These are phyloP conservation scores for Pseudoatta argentina DNA, from an alignment of 1,140 invertebrate species.

Conservation along the genomic window DNA sequence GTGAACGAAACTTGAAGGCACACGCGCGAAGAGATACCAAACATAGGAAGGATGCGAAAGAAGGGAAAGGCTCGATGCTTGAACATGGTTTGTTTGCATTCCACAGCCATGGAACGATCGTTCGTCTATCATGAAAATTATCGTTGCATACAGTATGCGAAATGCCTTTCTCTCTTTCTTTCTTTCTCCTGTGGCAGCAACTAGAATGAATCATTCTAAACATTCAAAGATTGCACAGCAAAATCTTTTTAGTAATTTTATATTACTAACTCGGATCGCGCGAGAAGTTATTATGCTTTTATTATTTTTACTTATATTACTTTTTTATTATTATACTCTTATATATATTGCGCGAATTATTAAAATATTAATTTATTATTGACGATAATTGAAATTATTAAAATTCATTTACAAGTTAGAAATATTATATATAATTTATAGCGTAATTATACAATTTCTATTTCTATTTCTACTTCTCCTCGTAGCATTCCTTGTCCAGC, in stretches of 20 bases:
- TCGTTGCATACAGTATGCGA: slow-evolving; percentile 55
- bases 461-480: neutral
- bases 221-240: neutral
- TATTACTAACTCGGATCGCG: neutral
- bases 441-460: neutral
- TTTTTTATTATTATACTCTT: too few relatives aligned
- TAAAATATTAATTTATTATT: slow-evolving; percentile 1
- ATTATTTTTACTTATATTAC: neutral
- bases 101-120: slow-evolving; percentile 67
- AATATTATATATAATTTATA: neutral
- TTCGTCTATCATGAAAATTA: slow-evolving; percentile 73
- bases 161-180: neutral
- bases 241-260: neutral
- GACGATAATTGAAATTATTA: neutral
- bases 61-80: slow-evolving; percentile 61
- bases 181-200: neutral
- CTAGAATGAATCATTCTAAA: neutral
- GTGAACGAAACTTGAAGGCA: slow-evolving; percentile 68
- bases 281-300: neutral
- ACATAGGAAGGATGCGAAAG: slow-evolving; percentile 67
- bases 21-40: slow-evolving; percentile 61
- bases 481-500: neutral
- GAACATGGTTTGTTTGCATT: slow-evolving; percentile 75
- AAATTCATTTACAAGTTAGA: neutral
- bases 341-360: neutral